phyloP scores from a whole-genome alignment of 2,797 vertebrate species.

The Peromyscus eremicus region DNA sequence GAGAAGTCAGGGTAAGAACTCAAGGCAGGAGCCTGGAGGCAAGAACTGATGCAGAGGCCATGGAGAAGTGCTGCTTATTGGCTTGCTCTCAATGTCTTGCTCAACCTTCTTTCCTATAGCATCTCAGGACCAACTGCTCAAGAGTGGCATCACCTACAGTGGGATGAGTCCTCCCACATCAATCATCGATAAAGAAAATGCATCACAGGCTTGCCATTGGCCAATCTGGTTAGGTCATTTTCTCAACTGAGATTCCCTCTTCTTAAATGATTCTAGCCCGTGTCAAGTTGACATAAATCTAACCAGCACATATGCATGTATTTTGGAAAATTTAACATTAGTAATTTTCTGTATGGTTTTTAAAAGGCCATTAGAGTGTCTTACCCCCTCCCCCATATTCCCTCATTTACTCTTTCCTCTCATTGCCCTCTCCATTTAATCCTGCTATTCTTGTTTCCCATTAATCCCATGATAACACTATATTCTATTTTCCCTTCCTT shows the following conservation, averaged over 20 bases:
- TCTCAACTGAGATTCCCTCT: neutral
- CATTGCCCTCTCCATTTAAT: neutral
- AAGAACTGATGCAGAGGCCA: neutral
- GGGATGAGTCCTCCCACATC: neutral
- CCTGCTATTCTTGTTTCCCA: neutral
- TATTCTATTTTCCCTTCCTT: neutral
- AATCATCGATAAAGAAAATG: neutral
- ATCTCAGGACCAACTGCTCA: neutral
- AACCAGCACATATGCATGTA: neutral
- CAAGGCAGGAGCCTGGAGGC: neutral
- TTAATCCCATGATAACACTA: neutral
- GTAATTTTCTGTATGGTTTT: neutral
- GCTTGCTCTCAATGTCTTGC: neutral
- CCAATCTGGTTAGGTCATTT: neutral
- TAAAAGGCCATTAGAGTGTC: neutral
- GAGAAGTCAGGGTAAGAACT: neutral
- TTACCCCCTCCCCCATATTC: neutral
- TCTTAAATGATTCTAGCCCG: neutral
- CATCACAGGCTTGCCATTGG: neutral
- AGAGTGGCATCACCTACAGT: neutral
- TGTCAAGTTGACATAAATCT: neutral
- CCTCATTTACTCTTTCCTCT: neutral
- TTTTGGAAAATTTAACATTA: neutral
- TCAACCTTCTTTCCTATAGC: neutral
- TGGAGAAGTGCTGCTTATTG: neutral